Percentiles rank a stretch among this genome's conserved stretches.
phyloP scores from a whole-genome alignment of 2,888 invertebrate genomes.

The Alentia gelatinosa region DNA sequence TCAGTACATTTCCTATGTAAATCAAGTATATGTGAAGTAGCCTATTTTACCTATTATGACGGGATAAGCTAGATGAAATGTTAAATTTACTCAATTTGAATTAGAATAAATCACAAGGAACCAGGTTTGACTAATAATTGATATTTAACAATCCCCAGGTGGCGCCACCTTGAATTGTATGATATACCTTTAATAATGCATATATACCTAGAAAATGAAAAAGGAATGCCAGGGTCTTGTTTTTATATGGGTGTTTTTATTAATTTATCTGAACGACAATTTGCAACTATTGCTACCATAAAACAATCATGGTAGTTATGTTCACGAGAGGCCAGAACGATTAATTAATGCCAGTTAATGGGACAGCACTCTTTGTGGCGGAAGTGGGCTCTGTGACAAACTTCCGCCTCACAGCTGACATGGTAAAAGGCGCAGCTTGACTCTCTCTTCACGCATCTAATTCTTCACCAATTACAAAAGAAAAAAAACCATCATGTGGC shows the following conservation, averaged over 20 bases:
- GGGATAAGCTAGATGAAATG: too few species aligned
- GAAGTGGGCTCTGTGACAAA: neutral
- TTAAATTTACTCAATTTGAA: too few species aligned
- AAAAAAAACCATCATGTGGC: too few species aligned
- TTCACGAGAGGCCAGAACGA: constrained; percentile 15
- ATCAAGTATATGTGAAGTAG: too few species aligned
- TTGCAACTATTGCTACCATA: constrained; percentile 42
- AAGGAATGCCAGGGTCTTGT: neutral
- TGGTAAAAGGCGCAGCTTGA: neutral
- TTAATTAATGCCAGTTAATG: neutral
- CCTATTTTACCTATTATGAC: too few species aligned
- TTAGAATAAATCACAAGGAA: too few species aligned
- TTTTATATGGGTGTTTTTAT: constrained; percentile 40
- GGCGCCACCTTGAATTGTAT: too few species aligned
- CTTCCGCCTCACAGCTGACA: neutral
- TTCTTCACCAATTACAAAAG: neutral
- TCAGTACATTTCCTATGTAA: too few species aligned
- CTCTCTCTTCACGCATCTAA: neutral
- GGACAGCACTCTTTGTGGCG: neutral
- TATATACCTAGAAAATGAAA: too few species aligned
- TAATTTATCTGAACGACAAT: constrained; percentile 53
- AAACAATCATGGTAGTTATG: constrained; percentile 46
- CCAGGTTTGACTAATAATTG: too few species aligned
- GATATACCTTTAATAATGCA: too few species aligned
- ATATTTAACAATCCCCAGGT: too few species aligned